phyloP scores from a whole-genome alignment of 2,888 invertebrate genomes.

The Napeogenes inachia region DNA sequence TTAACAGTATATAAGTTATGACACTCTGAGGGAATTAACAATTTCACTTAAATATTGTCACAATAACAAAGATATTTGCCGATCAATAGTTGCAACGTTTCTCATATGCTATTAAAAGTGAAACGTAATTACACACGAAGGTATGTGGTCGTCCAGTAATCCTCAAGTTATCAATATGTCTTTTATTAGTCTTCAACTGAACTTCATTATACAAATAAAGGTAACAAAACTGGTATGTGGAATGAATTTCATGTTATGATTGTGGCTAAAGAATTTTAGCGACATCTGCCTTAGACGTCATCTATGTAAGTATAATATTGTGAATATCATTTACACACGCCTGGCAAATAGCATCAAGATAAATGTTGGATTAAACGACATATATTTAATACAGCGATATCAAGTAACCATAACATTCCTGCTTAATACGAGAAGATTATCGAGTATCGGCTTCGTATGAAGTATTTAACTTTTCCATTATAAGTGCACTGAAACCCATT shows the following conservation, averaged over 20 bases:
- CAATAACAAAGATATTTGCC: conserved; percentile 46
- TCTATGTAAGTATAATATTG: conserved; percentile 13
- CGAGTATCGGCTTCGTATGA: not conserved
- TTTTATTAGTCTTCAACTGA: not conserved
- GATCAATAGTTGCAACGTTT: conserved; percentile 41
- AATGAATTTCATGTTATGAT: conserved; percentile 50
- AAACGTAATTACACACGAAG: conserved; percentile 43
- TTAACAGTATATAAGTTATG: conserved; percentile 14
- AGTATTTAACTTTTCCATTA: no score
- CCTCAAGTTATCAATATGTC: conserved; percentile 38
- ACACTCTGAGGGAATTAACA: conserved; percentile 5
- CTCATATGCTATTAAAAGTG: conserved; percentile 46
- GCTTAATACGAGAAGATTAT: conserved; percentile 12
- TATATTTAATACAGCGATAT: conserved; percentile 27
- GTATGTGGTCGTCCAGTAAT: conserved; percentile 39
- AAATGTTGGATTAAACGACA: conserved; percentile 24
- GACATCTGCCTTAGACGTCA: conserved; percentile 42
- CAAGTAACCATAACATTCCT: conserved; percentile 24
- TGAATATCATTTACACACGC: conserved; percentile 22
- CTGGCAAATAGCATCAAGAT: conserved; percentile 26
- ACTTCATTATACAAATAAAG: not conserved
- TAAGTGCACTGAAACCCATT: no score
- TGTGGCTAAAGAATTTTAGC: conserved; percentile 35
- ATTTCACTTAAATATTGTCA: conserved; percentile 26
- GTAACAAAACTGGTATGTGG: conserved; percentile 14